Evolutionary conservation across 1,140 invertebrate genomes (phyloP).

Genomic region (Aricia agestis): DNA sequence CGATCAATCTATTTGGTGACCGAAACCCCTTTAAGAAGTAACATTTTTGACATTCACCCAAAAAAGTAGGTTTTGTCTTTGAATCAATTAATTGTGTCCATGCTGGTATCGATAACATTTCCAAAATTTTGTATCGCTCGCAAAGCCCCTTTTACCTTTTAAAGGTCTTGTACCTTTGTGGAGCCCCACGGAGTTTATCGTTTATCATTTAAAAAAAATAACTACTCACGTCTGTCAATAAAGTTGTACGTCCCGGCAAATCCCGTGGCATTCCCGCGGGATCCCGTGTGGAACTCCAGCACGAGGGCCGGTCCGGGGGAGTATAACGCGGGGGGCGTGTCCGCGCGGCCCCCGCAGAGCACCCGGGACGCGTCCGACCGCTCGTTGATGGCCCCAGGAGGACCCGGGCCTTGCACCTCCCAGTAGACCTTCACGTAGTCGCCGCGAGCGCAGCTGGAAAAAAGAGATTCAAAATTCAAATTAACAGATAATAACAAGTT

Average conservation of each 20-base stretch:
- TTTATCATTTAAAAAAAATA: too few species aligned
- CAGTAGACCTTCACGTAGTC: constrained; percentile 89
- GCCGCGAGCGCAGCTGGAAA: constrained; percentile 82
- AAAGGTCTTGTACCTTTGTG: too few species aligned
- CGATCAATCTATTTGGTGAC: too few species aligned
- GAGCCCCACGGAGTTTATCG: too few species aligned
- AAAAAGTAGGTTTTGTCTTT: too few species aligned
- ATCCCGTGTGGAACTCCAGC: constrained; percentile 86
- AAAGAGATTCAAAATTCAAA: neutral
- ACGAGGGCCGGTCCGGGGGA: constrained; percentile 88
- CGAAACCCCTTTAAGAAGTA: too few species aligned
- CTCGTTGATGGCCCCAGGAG: constrained; percentile 85
- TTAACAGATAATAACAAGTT: too few species aligned
- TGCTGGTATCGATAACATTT: too few species aligned
- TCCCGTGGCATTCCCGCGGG: constrained; percentile 80
- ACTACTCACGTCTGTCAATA: constrained; percentile 86
- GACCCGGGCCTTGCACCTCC: constrained; percentile 73
- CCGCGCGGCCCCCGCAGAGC: constrained; percentile 84
- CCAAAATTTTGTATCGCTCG: too few species aligned
- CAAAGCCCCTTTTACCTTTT: too few species aligned
- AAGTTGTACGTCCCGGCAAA: constrained; percentile 89
- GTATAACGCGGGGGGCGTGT: constrained; percentile 86
- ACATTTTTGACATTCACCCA: too few species aligned
- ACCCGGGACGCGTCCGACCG: constrained; percentile 85
- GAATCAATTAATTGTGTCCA: too few species aligned